A percentile compares a stretch with the other conserved stretches of the same genome.
Conservation (phyloP, 1,140 invertebrate species). For the Lanistes nyassanus region DNA sequence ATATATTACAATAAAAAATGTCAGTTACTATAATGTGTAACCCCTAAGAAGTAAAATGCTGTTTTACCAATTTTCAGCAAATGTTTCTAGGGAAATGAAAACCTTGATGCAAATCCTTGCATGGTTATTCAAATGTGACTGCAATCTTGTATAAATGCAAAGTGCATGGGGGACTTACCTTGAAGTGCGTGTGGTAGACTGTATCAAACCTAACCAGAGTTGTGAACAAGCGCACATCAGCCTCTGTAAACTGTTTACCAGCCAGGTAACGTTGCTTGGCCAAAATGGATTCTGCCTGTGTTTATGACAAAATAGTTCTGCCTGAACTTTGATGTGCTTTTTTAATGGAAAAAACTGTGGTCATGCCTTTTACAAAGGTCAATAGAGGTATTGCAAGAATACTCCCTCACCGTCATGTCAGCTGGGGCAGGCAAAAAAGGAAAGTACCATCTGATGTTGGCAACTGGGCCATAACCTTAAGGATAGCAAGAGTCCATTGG, state of each 20-base stretch:
- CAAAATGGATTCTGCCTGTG: slow-evolving; percentile 58
- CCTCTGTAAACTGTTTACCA: slow-evolving; percentile 55
- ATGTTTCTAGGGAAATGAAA: not conserved
- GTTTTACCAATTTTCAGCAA: not conserved
- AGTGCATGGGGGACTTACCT: slow-evolving; percentile 36
- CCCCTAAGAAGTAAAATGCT: too few relatives aligned
- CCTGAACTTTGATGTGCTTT: not conserved
- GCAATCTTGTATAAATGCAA: too few relatives aligned
- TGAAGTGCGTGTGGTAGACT: slow-evolving; percentile 63
- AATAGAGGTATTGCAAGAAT: too few relatives aligned
- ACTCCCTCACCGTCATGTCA: too few relatives aligned
- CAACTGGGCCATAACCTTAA: too few relatives aligned
- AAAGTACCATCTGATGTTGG: too few relatives aligned
- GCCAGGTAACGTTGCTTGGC: slow-evolving; percentile 54
- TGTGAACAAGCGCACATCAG: slow-evolving; percentile 59
- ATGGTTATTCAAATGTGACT: too few relatives aligned
- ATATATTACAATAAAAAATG: not conserved
- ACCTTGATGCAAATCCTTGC: too few relatives aligned
- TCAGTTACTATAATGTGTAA: not conserved
- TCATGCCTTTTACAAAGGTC: too few relatives aligned
- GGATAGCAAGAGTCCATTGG: too few relatives aligned
- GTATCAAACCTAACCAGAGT: slow-evolving; percentile 61
- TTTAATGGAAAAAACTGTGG: not conserved
- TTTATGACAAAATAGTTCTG: slow-evolving; percentile 8
- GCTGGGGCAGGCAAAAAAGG: too few relatives aligned